Base-by-base conservation (phyloP, 2,797 vertebrate genomes). In the Sylvilagus floridanus region DNA sequence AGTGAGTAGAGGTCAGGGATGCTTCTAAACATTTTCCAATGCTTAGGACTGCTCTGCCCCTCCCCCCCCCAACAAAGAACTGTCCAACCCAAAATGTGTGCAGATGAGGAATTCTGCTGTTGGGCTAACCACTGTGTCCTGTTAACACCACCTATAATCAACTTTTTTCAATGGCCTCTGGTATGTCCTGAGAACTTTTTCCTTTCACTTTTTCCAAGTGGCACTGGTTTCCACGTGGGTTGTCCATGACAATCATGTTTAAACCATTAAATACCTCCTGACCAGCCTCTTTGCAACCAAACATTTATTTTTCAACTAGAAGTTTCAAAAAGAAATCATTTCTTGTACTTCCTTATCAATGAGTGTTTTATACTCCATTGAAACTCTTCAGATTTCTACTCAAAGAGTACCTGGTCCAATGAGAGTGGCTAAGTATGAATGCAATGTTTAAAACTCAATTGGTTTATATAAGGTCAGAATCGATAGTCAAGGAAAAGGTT, bases 241-340 rank as follows among this genome's bases (percentile, higher is more conserved):
- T 68, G 47, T 69, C 9, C 1, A 57, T 63, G 5, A 68, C 1
- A 91, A 78, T 83, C 37, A 47, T 52, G 63, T 85, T 94, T 89
- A 72, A 93, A 66, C 8, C 93, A 71, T 10, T 83, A 50, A 94
- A 81, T 9, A 79, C 22, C 35, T 79, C n/a, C 16, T 86, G 26
- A 26, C 9, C 17, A 84, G n/a, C 2, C 5, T 90, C 35, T 81
- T 24, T 90, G 88, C 32, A 77, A 71, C 71, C 30, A 90, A 94
- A 89, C 24, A 77, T 81, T 90, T 79, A 71, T 81, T 26, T 84
- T 90, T 93, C 71, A 86, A 72, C 76, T 17, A 60, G 65, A 95
- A 85, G 26, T 94, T 96, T 94, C 42, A 62, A 90, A 84, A 92
- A 30, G n/a, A 81, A 90, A 79, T 72, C 72, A 19, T 60, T 68